Conservation (phyloP, 2,888 invertebrate species). For the Patella pellucida region DNA sequence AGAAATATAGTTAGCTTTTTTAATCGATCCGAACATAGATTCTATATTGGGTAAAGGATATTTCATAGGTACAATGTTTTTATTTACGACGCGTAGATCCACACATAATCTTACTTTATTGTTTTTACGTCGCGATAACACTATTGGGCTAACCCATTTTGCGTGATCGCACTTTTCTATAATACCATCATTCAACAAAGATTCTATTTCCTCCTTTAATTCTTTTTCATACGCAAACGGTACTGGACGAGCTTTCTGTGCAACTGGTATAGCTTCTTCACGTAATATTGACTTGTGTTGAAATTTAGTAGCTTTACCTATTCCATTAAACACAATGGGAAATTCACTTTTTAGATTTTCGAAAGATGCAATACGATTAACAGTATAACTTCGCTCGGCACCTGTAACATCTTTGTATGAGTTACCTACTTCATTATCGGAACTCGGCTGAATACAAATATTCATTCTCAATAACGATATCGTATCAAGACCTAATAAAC, state of each 20-base stretch:
- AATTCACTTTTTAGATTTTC: neutral
- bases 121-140: neutral
- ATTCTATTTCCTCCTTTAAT: neutral
- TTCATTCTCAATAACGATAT: no score
- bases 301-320: neutral
- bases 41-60: neutral
- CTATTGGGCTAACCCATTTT: neutral
- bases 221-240: neutral
- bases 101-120: neutral
- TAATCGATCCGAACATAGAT: neutral
- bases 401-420: no score
- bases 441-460: no score
- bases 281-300: neutral
- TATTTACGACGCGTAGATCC: neutral
- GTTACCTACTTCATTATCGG: no score
- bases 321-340: neutral
- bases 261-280: neutral
- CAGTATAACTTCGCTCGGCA: neutral
- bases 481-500: no score
- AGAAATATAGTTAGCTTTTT: neutral
- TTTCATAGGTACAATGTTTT: slow-evolving; percentile 3
- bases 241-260: neutral
- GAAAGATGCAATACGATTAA: neutral
- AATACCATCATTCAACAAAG: neutral
- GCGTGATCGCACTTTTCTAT: neutral